A percentile compares a stretch with the other conserved stretches of the same genome.
Evolutionary conservation across 2,113 vertebrate species (phyloP).

Genomic region (Egretta garzetta): DNA sequence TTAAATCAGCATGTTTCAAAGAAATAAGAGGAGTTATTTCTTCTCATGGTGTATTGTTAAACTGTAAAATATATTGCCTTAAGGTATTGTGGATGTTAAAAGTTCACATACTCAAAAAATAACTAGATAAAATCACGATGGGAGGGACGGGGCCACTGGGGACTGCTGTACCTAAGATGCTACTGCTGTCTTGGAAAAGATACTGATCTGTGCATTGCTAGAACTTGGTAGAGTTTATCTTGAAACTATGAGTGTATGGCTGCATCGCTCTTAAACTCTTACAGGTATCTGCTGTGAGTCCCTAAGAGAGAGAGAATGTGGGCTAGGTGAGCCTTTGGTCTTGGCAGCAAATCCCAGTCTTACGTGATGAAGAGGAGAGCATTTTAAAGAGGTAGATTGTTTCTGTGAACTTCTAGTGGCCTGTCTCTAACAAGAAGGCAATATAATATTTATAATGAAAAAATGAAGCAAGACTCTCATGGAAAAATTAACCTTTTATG

Average conservation of each 20-base stretch:
- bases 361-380: not conserved
- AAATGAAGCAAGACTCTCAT: not conserved
- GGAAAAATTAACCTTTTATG: not conserved
- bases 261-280: not conserved
- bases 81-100: not conserved
- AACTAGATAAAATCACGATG: not conserved
- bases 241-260: not conserved
- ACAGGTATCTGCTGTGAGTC: not conserved
- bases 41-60: not conserved
- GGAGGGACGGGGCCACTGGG: not conserved
- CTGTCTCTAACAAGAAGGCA: not conserved
- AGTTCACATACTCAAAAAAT: not conserved
- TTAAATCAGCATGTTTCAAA: not conserved
- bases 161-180: not conserved
- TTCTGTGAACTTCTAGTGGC: not conserved
- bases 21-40: not conserved
- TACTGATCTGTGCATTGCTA: rapidly evolving
- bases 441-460: not conserved
- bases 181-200: not conserved
- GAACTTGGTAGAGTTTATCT: not conserved
- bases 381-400: not conserved
- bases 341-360: not conserved
- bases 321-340: not conserved
- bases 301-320: not conserved
- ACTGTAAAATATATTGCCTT: not conserved